Evolutionary conservation across 2,888 invertebrate genomes (phyloP), one percentile per base, ranked within the genome.

Genomic region (Tetheella fluctuosa): DNA sequence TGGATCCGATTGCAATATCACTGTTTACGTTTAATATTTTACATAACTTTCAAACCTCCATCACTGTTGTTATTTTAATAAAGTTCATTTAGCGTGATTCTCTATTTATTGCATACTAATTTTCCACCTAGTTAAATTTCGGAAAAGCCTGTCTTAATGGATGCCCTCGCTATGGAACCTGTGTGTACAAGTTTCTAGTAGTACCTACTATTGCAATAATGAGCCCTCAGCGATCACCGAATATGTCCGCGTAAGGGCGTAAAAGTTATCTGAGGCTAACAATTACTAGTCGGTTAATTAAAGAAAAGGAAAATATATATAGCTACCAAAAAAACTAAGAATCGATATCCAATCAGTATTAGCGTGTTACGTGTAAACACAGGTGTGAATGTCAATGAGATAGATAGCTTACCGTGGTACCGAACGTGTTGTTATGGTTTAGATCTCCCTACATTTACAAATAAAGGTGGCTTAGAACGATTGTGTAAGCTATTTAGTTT

Each of bases 401-500:
- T 74, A 67, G 68, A 77, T 74, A 67, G 68, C n/a, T n/a, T 58
- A 77, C 73, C 84, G 82, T 86, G 85, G 77, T 77, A 85, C 74
- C 79, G 62, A 60, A 42, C 73, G 63, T 63, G 63, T 74, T 87
- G 88, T 86, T 88, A 81, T 84, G 79, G 37, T 70, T 84, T 81
- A 68, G 76, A 78, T 77, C 80, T 76, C 67, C 69, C 70, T 79
- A 74, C 79, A 85, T 90, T 89, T 89, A 90, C 86, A 83, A 90
- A 90, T 81, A 85, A 68, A 75, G 70, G 72, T 79, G 74, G 78
- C 64, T 78, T 85, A 84, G 77, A 74, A 74, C 80, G 71, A 84
- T 85, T 84, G 81, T 80, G 57, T 65, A 70, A 65, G 61, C 59
- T 55, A 34, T 23, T 55, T 55, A 23, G 55, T 55, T 30, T 55